Evolutionary conservation across 2,888 invertebrate species (phyloP).

Genomic region (Orchesella flavescens): DNA sequence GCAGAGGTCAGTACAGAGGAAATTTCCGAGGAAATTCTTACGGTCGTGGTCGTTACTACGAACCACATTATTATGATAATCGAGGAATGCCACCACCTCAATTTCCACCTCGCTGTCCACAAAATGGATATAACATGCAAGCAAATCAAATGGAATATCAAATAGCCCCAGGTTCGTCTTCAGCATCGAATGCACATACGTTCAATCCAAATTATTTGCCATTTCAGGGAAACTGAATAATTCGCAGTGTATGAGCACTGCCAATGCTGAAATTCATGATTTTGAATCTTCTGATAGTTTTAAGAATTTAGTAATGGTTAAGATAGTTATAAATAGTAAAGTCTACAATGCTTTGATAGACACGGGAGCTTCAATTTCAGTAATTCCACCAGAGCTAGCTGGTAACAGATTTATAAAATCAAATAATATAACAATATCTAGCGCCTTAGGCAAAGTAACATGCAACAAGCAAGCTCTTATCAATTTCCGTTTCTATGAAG

Average conservation of each 20-base stretch:
- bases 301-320: conserved; percentile 19
- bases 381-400: conserved; percentile 3
- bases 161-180: not conserved
- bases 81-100: not conserved
- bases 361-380: conserved; percentile 14
- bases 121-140: not conserved
- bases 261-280: not conserved
- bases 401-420: not conserved
- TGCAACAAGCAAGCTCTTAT: conserved; percentile 9
- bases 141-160: conserved; percentile 4
- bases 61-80: not conserved
- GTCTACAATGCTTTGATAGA: conserved; percentile 1
- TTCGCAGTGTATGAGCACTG: not conserved
- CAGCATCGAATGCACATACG: not conserved
- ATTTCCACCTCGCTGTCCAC: not conserved
- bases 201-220: not conserved
- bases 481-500: not conserved
- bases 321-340: conserved; percentile 9
- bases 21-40: not conserved
- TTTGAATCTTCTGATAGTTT: not conserved
- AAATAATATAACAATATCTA: not conserved
- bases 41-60: not conserved
- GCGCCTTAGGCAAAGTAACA: not conserved
- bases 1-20: not conserved
- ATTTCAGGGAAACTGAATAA: conserved; percentile 13